Conservation (phyloP, 2,888 invertebrate genomes). For the Trissolcus japonicus region DNA sequence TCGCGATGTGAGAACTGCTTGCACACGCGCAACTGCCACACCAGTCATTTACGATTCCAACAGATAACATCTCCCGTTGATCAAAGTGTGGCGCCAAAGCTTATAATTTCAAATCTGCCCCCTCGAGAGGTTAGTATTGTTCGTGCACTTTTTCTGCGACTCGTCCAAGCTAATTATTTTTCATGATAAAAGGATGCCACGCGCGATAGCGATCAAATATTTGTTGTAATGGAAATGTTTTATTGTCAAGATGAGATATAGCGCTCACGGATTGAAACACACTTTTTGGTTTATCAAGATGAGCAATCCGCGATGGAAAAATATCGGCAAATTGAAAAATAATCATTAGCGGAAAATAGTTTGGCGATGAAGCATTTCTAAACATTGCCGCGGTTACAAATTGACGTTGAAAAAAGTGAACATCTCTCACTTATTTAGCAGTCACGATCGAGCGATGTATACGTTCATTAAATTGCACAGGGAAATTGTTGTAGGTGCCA, state of each 20-base stretch:
- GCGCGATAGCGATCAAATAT: constrained; percentile 26
- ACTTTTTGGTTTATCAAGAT: constrained; percentile 11
- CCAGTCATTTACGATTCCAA: constrained; percentile 30
- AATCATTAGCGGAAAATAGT: no score
- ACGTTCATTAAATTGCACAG: constrained; percentile 7
- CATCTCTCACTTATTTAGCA: no score
- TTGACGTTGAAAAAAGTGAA: no score
- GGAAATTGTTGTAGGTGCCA: not conserved
- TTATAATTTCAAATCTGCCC: constrained; percentile 20
- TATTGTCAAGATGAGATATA: constrained; percentile 19
- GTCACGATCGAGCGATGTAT: no score
- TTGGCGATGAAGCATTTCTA: no score
- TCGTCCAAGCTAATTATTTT: constrained; percentile 24
- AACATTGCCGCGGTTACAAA: no score
- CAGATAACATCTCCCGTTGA: constrained; percentile 27
- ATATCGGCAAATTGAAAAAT: not conserved
- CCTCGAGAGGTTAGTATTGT: constrained; percentile 20
- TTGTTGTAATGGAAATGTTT: constrained; percentile 29
- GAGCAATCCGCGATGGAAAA: constrained; percentile 12
- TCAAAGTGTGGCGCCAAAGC: constrained; percentile 22
- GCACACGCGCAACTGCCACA: constrained; percentile 36
- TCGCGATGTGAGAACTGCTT: constrained; percentile 19
- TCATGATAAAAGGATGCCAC: constrained; percentile 23
- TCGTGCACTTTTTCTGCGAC: constrained; percentile 15
- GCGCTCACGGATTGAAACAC: constrained; percentile 1